Evolutionary conservation across 1,140 invertebrate genomes (phyloP), one percentile per base, ranked within the genome.

Genomic region (Drosophila tristis): DNA sequence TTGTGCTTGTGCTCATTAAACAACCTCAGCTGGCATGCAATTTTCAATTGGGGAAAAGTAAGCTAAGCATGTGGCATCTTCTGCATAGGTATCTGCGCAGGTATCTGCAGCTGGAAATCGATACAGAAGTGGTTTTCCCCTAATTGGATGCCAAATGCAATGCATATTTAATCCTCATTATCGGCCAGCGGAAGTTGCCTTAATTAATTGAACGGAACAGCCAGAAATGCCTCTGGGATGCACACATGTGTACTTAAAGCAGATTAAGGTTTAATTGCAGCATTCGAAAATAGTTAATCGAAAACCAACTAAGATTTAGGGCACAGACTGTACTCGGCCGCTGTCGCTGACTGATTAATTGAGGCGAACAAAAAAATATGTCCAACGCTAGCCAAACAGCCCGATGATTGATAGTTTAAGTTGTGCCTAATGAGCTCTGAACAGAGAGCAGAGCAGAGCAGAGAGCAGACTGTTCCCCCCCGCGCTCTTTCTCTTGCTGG

Each of bases 371-470:
- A 56, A 68, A 35, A 60, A 35, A 11, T 29, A 57, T 80, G 48
- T 66, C 65, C 48, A 48, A 74, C 35, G 74, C 49, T 25, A 29
- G 45, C 55, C 45, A 58, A 62, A 60, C 54, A 50, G 54, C 56
- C 48, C 29, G 57, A 73, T 86, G 80, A 84, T 86, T 84, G 77
- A 84, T 84, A 86, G 77, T 77, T 84, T 58, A 65, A 74, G 79
- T 73, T 74, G 49, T 15, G 58, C 56, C 74, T 82, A 82, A 81
- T 81, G 79, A 81, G 79, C 47, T 62, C 79, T 68, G 11, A 39
- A 13, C 35, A 13, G 9, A 11, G 31, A 35, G 9, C 31, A 35
- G 31, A 35, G 31, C 8, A 29, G 29, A 29, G 29, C 29, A 31
- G 8, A 31, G 35, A 35, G 35, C 35, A 35, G 35, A 35, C 35